Evolutionary conservation across 2,888 invertebrate species (phyloP), one percentile per base, ranked within the genome.

Genomic region (Drosophila maculinotata): DNA sequence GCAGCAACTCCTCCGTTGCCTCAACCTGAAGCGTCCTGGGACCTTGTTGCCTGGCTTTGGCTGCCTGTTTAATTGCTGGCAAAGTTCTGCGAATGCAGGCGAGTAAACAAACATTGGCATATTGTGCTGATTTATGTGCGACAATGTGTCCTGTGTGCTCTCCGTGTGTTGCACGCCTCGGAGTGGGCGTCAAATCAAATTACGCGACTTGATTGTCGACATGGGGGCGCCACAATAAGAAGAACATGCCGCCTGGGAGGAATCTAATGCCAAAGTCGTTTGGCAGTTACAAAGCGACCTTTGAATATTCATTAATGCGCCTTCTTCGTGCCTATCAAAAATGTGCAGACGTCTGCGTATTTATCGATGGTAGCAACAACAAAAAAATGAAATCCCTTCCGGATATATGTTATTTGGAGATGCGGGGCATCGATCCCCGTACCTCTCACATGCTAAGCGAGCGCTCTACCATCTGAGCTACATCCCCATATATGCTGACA

Each of bases 401-500:
- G 49, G 53, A 48, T n/a, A n/a, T n/a, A n/a, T n/a, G n/a, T n/a
- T n/a, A n/a, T n/a, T 28, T 91, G 91, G 91, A 91, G 91, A 91
- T 90, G 91, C 91, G 90, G 91, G 91, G 91, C 88, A 91, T 91
- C 91, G 91, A 91, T 91, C 91, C 90, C 91, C 90, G 90, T 91
- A 91, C 91, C 91, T 91, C 91, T 91, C 91, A 90, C 91, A 91
- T 91, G 91, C 91, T 91, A 91, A 91, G 91, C 91, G 91, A 91
- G 91, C 91, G 91, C 91, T 91, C 91, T 91, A 91, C 91, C 91
- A 91, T 91, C 91, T 91, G 91, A 91, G 91, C 91, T 91, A 91
- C 91, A 91, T 90, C 91, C 91, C 91, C 91, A 47, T 48, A 49
- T 45, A 36, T 54, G 48, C 33, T 15, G 12, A 30, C 17, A 2